These are phyloP conservation scores for Aplodontia rufa DNA, from an alignment of 2,113 vertebrate genomes.

Conservation along the genomic window DNA sequence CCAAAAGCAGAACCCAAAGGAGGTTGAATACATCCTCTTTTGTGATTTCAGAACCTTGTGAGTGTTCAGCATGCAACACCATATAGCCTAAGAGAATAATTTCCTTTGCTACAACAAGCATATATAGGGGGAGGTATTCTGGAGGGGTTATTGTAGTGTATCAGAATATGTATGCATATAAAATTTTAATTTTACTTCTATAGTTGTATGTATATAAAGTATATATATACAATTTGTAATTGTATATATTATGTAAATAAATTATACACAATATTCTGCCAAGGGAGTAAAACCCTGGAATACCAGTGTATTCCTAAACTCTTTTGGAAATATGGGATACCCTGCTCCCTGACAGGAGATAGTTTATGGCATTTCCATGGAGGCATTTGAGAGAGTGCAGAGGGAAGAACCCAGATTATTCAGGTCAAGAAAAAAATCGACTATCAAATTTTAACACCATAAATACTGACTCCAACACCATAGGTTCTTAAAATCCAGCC, in stretches of 20 bases:
- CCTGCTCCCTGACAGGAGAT: conserved; percentile 84
- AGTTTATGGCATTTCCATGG: conserved; percentile 92
- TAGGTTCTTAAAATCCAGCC: conserved; percentile 89
- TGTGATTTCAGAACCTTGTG: conserved; percentile 84
- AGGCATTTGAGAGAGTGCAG: conserved; percentile 92
- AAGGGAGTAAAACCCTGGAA: conserved; percentile 93
- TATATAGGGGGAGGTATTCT: conserved; percentile 91
- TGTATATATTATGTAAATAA: too few species aligned
- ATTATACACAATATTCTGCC: conserved; percentile 90
- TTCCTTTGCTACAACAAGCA: conserved; percentile 89
- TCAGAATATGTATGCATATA: conserved; percentile 81
- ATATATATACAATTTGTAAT: background rate
- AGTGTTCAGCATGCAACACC: conserved; percentile 89
- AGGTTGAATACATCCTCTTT: conserved; percentile 83
- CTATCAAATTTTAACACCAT: conserved; percentile 93
- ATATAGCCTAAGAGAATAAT: conserved; percentile 89
- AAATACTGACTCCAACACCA: conserved; percentile 90
- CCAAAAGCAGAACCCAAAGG: conserved; percentile 86
- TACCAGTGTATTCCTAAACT: conserved; percentile 89
- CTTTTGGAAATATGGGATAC: conserved; percentile 90
- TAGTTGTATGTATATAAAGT: background rate
- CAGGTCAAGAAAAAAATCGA: conserved; percentile 93
- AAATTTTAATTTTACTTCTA: too few species aligned
- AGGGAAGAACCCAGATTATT: conserved; percentile 93
- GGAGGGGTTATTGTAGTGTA: conserved; percentile 92